These are phyloP conservation scores for Campoplex capitator DNA, from an alignment of 2,888 invertebrate genomes.

Conservation along the genomic window DNA sequence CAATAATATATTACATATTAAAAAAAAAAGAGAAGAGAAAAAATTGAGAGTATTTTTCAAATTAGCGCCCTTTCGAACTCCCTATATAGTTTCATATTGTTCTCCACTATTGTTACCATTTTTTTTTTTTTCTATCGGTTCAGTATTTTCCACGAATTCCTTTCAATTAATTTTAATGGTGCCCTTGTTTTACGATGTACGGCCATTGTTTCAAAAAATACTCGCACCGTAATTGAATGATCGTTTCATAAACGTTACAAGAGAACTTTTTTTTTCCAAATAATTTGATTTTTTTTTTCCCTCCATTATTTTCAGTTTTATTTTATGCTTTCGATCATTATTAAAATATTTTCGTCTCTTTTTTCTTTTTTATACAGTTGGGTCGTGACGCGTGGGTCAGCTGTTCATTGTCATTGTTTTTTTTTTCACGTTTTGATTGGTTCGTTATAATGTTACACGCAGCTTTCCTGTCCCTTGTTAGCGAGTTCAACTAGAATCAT, in stretches of 20 bases:
- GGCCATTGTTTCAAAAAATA: background rate
- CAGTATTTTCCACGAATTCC: slow-evolving; percentile 3
- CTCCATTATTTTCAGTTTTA: background rate
- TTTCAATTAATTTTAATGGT: slow-evolving; percentile 54
- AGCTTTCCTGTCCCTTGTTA: no score
- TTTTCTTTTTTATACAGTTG: no score
- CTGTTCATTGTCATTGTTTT: no score
- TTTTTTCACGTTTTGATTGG: no score
- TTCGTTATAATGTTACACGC: no score
- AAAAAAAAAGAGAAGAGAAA: background rate
- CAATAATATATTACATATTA: slow-evolving; percentile 24
- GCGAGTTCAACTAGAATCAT: no score
- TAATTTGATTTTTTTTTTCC: background rate
- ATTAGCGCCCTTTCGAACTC: slow-evolving; percentile 36
- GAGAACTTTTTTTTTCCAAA: background rate
- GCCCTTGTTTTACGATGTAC: background rate
- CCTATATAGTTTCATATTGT: slow-evolving; percentile 18
- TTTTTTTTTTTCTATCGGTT: background rate
- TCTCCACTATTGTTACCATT: background rate
- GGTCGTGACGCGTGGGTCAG: no score
- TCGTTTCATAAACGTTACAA: background rate
- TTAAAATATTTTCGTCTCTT: background rate
- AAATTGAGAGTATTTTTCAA: slow-evolving; percentile 17
- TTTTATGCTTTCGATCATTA: background rate
- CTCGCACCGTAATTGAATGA: background rate